Base-by-base conservation (phyloP, 1,140 invertebrate genomes). In the Drosophila albomicans region DNA sequence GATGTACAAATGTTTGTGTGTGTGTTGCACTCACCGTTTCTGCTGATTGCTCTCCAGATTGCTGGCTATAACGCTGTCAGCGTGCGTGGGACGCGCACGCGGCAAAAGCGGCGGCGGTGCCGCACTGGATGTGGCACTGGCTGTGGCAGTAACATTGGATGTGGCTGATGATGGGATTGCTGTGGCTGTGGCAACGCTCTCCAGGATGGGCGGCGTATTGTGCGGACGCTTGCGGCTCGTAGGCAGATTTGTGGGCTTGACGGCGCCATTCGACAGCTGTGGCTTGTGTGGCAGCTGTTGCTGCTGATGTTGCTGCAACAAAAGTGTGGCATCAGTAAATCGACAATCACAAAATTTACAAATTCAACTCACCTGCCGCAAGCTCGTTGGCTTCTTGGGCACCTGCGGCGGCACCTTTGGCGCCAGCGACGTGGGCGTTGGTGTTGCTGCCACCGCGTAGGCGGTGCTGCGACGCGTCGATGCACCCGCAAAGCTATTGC, bases 401-500 rank as follows among this genome's bases (percentile, higher is more conserved):
- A 92, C 81, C 58, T 79, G 61, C 10, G 89, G 89, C 66, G 88
- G 88, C 49, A 76, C 66, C 68, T 81, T 81, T 1, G 57, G 32
- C 56, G 30, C 45, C 59, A 81, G 63, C 15, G 68, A 64, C 35
- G 45, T 7, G 20, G 62, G 63, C 3, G 54, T 46, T 28, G 75
- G 51, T 11, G 81, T n/a, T 6, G 64, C 38, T 35, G 52, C 30
- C 11, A 38, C 25, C 30, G 73, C 51, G 79, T 81, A 81, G 80
- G 70, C 52, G n/a, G 45, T 46, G 20, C 20, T 25, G 69, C 88
- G 61, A 10, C 90, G 84, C 48, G 75, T 86, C 10, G 91, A 75
- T 25, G 89, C 84, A 25, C 91, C 92, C 8, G 92, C 92, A 77
- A 93, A 93, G 57, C 92, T 92, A 51, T 93, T 93, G 49, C 92